These are phyloP conservation scores for Psylliodes chrysocephalus DNA, from an alignment of 2,888 invertebrate genomes.

Conservation along the genomic window DNA sequence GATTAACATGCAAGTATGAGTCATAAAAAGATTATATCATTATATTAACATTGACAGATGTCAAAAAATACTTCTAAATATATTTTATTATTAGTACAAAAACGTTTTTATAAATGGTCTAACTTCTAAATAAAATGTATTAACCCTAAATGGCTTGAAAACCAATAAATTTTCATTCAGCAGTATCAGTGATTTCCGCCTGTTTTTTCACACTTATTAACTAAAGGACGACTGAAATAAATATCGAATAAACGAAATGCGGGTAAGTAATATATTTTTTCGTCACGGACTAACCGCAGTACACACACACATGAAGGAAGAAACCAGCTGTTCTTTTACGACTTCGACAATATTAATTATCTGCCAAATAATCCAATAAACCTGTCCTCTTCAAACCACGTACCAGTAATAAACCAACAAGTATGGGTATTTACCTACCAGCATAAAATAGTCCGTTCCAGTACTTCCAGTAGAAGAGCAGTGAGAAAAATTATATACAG, in stretches of 20 bases:
- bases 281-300: slow-evolving; percentile 19
- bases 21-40: no score
- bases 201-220: slow-evolving; percentile 2
- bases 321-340: slow-evolving; percentile 29
- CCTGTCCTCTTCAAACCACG: slow-evolving; percentile 26
- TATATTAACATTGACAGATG: no score
- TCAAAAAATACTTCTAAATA: no score
- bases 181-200: neutral
- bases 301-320: slow-evolving; percentile 12
- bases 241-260: slow-evolving; percentile 15
- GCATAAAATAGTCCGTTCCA: slow-evolving; percentile 25
- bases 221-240: neutral
- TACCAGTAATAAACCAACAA: slow-evolving; percentile 12
- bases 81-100: no score
- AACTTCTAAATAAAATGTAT: no score
- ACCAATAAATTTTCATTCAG: no score
- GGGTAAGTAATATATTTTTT: slow-evolving; percentile 16
- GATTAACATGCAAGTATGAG: no score
- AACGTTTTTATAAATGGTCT: no score
- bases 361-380: slow-evolving; percentile 23
- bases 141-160: no score
- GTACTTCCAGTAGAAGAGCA: neutral
- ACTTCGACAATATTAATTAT: slow-evolving; percentile 27
- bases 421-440: slow-evolving; percentile 21
- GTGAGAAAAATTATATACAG: neutral